Evolutionary conservation across 1,140 invertebrate genomes (phyloP).

Genomic region (Drosophila rufa): DNA sequence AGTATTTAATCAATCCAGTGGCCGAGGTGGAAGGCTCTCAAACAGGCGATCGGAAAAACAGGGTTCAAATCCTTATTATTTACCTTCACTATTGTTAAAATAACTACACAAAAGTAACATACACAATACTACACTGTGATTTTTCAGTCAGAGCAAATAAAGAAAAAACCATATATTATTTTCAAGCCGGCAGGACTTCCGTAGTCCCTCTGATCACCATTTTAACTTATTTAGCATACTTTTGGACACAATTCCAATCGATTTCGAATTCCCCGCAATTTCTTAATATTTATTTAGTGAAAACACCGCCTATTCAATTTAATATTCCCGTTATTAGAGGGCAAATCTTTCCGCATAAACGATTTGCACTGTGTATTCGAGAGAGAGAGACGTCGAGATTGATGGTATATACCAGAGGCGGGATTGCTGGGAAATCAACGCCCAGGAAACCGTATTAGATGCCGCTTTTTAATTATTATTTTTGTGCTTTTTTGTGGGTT

Average conservation of each 20-base stretch:
- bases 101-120: too few species aligned
- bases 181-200: neutral
- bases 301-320: too few species aligned
- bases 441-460: neutral
- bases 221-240: neutral
- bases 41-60: too few species aligned
- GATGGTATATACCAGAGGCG: constrained; percentile 1
- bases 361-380: constrained; percentile 13
- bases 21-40: too few species aligned
- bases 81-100: too few species aligned
- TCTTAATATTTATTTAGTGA: neutral
- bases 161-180: neutral
- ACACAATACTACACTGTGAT: too few species aligned
- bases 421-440: constrained; percentile 1
- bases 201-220: neutral
- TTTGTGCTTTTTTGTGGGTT: neutral
- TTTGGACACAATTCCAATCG: neutral
- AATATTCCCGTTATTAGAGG: neutral
- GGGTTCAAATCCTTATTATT: too few species aligned
- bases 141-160: too few species aligned
- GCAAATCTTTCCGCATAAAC: neutral
- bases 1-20: too few species aligned
- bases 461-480: neutral
- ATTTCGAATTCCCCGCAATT: neutral
- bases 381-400: constrained; percentile 11